phyloP scores from a whole-genome alignment of 2,113 vertebrate genomes.

The Pipa parva region DNA sequence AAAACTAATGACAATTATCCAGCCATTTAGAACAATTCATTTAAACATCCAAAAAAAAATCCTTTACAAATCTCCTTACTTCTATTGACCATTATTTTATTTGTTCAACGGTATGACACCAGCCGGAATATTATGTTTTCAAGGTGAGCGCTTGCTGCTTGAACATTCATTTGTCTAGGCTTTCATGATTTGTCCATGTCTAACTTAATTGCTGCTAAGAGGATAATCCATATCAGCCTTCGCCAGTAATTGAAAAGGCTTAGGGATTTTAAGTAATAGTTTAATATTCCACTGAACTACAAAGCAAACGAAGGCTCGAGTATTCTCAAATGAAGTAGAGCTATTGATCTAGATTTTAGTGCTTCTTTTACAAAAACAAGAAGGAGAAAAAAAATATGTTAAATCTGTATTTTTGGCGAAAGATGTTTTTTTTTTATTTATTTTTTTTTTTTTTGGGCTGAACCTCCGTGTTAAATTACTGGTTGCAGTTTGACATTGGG shows the following conservation, averaged over 20 bases:
- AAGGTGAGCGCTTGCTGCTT: constrained; percentile 29
- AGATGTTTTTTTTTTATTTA: no score
- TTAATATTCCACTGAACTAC: constrained; percentile 6
- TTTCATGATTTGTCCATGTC: constrained; percentile 16
- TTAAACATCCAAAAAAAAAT: no score
- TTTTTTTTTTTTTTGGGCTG: no score
- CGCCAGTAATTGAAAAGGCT: constrained; percentile 36
- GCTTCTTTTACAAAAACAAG: constrained; percentile 11
- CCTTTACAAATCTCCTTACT: no score
- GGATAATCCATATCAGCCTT: constrained; percentile 40
- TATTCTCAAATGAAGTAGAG: constrained; percentile 29
- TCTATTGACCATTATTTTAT: no score
- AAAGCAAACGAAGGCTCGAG: neutral
- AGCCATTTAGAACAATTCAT: no score
- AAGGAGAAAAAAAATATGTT: no score
- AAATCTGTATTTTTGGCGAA: constrained; percentile 25
- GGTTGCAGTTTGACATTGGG: no score
- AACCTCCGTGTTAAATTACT: no score
- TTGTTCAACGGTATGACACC: neutral
- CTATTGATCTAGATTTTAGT: constrained; percentile 36
- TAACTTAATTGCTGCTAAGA: constrained; percentile 38
- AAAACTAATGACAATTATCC: constrained; percentile 44
- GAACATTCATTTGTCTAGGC: constrained; percentile 23
- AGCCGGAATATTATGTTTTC: constrained; percentile 16
- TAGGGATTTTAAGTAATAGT: constrained; percentile 24